phyloP scores from a whole-genome alignment of 2,113 vertebrate species.

The Merops nubicus region DNA sequence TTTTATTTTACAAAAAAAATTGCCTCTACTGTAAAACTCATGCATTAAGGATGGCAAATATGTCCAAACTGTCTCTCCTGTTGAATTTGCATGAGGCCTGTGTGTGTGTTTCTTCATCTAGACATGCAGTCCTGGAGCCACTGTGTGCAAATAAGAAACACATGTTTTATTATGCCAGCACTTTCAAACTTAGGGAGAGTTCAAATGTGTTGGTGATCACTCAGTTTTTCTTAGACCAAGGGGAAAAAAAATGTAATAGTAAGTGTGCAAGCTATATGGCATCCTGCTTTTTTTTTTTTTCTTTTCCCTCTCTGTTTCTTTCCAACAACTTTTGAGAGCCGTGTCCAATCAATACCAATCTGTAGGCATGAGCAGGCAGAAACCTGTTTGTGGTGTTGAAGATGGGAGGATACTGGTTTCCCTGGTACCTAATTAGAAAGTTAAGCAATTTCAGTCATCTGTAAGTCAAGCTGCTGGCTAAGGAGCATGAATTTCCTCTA shows the following conservation, averaged over 20 bases:
- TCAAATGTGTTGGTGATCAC: neutral
- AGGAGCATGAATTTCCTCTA: neutral
- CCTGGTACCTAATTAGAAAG: neutral
- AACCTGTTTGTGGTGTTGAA: neutral
- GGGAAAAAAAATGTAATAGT: neutral
- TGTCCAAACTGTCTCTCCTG: neutral
- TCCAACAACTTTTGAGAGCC: neutral
- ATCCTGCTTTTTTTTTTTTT: neutral
- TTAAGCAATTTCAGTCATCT: neutral
- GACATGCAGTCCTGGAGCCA: too few species aligned
- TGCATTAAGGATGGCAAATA: neutral
- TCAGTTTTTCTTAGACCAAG: neutral
- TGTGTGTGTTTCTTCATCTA: neutral
- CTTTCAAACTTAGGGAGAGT: neutral
- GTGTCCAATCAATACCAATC: neutral
- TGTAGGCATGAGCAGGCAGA: neutral
- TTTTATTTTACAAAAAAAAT: neutral
- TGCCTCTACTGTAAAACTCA: neutral
- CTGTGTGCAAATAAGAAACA: neutral
- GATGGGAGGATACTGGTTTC: neutral
- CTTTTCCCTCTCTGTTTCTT: neutral
- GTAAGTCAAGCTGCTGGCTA: neutral
- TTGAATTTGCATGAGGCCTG: neutral
- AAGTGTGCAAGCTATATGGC: neutral
- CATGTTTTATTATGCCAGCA: neutral